phyloP scores from a whole-genome alignment of 1,140 invertebrate genomes.

The Pseudomyrmex flavicornis region DNA sequence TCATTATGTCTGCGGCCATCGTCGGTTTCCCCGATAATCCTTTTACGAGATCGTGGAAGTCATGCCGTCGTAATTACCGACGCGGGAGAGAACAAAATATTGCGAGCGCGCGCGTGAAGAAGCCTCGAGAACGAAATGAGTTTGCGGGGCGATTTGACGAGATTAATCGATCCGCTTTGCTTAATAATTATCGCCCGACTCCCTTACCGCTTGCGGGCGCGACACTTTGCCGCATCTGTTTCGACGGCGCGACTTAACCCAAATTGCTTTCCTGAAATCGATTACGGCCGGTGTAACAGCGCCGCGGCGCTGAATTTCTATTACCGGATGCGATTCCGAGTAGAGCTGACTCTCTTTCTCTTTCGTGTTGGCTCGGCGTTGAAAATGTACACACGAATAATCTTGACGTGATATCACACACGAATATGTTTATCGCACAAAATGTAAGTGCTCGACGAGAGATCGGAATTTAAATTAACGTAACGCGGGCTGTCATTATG shows the following conservation, averaged over 20 bases:
- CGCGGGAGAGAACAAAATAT: constrained; percentile 34
- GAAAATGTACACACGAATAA: constrained; percentile 47
- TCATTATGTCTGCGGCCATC: constrained; percentile 36
- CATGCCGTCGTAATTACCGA: constrained; percentile 31
- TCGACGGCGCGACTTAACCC: constrained; percentile 60
- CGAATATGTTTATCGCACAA: constrained; percentile 10
- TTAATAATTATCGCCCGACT: constrained; percentile 48
- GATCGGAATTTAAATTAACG: constrained; percentile 30
- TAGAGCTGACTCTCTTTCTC: neutral
- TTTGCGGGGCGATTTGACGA: constrained; percentile 49
- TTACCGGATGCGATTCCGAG: constrained; percentile 46
- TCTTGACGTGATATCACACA: constrained; percentile 14
- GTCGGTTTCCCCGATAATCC: constrained; percentile 37
- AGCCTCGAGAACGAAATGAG: constrained; percentile 31
- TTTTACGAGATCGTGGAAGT: constrained; percentile 43
- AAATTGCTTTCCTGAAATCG: constrained; percentile 61
- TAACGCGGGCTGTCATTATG: neutral
- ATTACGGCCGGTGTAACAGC: constrained; percentile 54
- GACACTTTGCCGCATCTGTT: constrained; percentile 59
- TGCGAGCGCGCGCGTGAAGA: constrained; percentile 16
- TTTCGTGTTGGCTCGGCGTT: neutral
- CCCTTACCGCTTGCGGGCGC: constrained; percentile 34
- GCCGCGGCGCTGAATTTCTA: constrained; percentile 45
- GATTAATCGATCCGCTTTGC: constrained; percentile 57
- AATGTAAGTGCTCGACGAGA: constrained; percentile 21